A percentile compares a stretch with the other conserved stretches of the same genome.
These are phyloP conservation scores for Lasaia peninsularis DNA, from an alignment of 1,140 invertebrate genomes.

Conservation along the genomic window DNA sequence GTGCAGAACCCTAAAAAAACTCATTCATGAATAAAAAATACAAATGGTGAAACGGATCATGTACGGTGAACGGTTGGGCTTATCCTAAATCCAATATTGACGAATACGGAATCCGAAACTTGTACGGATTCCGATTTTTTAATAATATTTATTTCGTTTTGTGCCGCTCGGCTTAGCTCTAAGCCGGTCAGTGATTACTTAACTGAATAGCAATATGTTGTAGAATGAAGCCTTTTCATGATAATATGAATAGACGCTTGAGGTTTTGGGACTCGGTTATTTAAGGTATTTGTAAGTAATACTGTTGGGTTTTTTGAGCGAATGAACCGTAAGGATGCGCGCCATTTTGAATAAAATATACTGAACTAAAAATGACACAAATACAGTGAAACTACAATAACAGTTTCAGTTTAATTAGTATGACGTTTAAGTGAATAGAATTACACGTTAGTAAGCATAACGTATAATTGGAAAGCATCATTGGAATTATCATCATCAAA, in stretches of 20 bases:
- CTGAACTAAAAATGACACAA: no score
- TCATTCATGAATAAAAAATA: slow-evolving; percentile 22
- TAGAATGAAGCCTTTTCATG: not conserved
- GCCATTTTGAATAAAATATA: no score
- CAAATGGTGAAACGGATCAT: slow-evolving; percentile 21
- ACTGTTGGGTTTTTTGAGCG: not conserved
- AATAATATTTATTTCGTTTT: slow-evolving; percentile 15
- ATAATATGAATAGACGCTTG: no score
- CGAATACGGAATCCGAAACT: slow-evolving; percentile 17
- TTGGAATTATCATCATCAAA: no score
- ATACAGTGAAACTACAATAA: no score
- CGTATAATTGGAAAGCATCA: no score
- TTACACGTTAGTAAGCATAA: no score
- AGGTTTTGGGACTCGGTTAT: no score
- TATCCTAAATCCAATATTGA: slow-evolving; percentile 24
- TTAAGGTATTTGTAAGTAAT: no score
- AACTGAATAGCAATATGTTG: slow-evolving; percentile 10
- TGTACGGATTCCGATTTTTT: slow-evolving; percentile 12
- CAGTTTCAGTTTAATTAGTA: no score
- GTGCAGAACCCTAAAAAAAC: slow-evolving; percentile 17
- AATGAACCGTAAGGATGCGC: not conserved
- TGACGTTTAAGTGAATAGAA: no score
- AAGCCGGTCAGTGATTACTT: slow-evolving; percentile 11
- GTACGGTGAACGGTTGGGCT: slow-evolving; percentile 20
- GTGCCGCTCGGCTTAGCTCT: slow-evolving; percentile 12